Base-by-base conservation (phyloP, 2,113 vertebrate genomes). In the Hemiprocne comata region DNA sequence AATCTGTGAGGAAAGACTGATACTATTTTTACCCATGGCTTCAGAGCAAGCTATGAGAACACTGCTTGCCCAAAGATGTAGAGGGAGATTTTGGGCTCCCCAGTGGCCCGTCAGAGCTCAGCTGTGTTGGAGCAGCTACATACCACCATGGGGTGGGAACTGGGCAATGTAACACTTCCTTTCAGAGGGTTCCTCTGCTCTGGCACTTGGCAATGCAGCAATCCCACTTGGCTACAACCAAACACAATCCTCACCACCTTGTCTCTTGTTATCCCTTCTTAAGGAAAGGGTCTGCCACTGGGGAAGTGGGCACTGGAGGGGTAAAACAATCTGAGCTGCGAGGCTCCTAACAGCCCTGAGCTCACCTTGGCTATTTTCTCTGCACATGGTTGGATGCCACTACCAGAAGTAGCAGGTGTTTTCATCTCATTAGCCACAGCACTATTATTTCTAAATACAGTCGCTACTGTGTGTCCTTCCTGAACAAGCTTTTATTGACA, bases 401-500 rank as follows among this genome's bases (percentile, higher is more conserved):
- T 54, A 85, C 46, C 65, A 85, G 86, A 50, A 40, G 76, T 6
- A 58, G 73, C n/a, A 33, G 53, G 74, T 80, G 55, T 83, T 78
- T 78, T 84, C 60, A 28, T 53, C 50, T 85, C 71, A 67, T 82
- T 79, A 87, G 44, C 70, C 93, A 81, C 78, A 80, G 76, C 29
- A 33, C 60, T 79, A 48, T 51, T 93, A 82, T 85, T 94, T 85
- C 65, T 65, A 92, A 79, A 95, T 81, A 78, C 58, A 87, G 80
- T 78, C 89, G 50, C 31, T 90, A 57, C 65, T 69, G 44, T 23
- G 28, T 87, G 80, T 81, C 65, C 90, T 93, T 87, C 93, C 73
- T 65, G 40, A 95, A 85, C 40, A 75, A 94, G 88, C 57, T 90
- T 74, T 96, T 85, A 82, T 46, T 92, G 88, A 89, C 60, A 87